A percentile compares a stretch with the other conserved stretches of the same genome.
phyloP scores from a whole-genome alignment of 2,797 vertebrate genomes.

The Micromesistius poutassou region DNA sequence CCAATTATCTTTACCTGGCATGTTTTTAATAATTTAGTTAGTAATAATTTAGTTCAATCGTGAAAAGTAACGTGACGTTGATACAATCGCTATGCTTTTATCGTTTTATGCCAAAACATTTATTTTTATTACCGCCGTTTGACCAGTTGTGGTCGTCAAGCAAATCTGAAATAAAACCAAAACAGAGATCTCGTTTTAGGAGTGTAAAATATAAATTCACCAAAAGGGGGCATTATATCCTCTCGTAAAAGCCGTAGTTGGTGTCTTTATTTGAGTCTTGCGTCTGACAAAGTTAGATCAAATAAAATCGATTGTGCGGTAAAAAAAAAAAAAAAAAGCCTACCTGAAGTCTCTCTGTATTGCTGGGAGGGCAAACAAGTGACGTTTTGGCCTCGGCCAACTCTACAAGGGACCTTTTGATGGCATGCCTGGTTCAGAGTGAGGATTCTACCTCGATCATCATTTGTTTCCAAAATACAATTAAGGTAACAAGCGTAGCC shows the following conservation, averaged over 20 bases:
- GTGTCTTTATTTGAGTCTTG: neutral
- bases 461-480: neutral
- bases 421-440: fast-evolving
- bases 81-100: neutral
- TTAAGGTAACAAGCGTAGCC: neutral
- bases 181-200: neutral
- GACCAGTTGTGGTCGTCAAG: neutral
- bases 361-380: fast-evolving
- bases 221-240: neutral
- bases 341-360: neutral
- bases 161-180: neutral
- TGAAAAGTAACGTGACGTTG: neutral
- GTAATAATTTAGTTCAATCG: neutral
- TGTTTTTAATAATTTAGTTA: neutral
- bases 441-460: fast-evolving
- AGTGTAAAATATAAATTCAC: neutral
- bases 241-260: neutral
- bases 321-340: no score
- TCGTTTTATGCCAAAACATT: neutral
- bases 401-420: neutral
- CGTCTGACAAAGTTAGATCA: neutral
- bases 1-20: neutral
- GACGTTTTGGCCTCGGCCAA: fast-evolving
- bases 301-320: no score
- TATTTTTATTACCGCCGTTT: neutral